Evolutionary conservation across 2,113 vertebrate genomes (phyloP), one percentile per base, ranked within the genome.

Genomic region (Scomber colias): DNA sequence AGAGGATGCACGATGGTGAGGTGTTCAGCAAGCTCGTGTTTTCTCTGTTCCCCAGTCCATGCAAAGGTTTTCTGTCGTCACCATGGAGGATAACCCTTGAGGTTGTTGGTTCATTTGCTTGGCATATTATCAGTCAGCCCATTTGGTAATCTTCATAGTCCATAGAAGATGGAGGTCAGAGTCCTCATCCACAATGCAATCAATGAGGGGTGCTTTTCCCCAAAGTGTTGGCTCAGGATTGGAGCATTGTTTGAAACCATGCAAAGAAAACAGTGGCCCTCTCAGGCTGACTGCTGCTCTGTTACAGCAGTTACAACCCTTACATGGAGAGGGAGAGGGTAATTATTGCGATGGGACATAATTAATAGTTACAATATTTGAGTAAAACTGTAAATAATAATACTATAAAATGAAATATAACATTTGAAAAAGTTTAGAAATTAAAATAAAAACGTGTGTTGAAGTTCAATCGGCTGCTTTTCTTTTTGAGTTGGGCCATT

Each of bases 1-100:
- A 94, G 92, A 92, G 82, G 91, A 90, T 88, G 83, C 87, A 85
- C 55, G 30, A 75, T 30, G 62, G 65, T 80, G 83, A 83, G 69
- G 65, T 81, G 81, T 87, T 84, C 61, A 74, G 60, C 51, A 83
- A 78, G 62, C 45, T 64, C n/a, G 71, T 63, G 1, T 87, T 81
- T 79, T 68, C 72, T 72, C 60, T 57, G 75, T 82, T 83, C 21
- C 21, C 21, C 21, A 21, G 82, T 90, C 85, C 91, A 85, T 91
- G 87, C 90, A 89, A 84, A 87, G 70, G 72, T 81, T 81, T 80
- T 78, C 35, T 59, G 55, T 84, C 85, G 73, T 82, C 44, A 48
- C 78, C 60, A 40, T 66, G 55, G 76, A 70, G 27, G 61, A 49
- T 76, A 53, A 62, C 77, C 69, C 77, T 81, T 82, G 83, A 89